These are phyloP conservation scores for Drosophila diplacantha DNA, from an alignment of 2,888 invertebrate species.

Conservation along the genomic window DNA sequence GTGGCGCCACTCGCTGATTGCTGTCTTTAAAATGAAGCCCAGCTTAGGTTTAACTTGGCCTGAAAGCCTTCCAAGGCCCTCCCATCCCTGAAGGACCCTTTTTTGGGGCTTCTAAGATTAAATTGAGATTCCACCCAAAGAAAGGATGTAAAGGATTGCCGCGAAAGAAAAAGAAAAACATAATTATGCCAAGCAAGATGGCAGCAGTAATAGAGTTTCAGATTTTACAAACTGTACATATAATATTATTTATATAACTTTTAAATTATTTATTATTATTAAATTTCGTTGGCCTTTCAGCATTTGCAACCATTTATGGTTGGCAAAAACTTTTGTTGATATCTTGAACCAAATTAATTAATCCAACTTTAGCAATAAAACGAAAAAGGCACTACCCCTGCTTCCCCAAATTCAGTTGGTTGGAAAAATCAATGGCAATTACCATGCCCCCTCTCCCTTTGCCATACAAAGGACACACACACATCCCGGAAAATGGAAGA, in stretches of 20 bases:
- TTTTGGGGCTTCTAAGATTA: constrained; percentile 1
- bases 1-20: background rate
- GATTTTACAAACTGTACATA: background rate
- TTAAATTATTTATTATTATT: background rate
- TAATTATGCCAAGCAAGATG: background rate
- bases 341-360: constrained; percentile 7
- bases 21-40: constrained; percentile 28
- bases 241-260: background rate
- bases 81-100: background rate
- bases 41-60: background rate
- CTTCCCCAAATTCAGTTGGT: background rate
- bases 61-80: background rate
- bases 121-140: background rate
- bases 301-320: background rate
- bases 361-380: constrained; percentile 13
- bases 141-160: background rate
- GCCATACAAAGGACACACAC: background rate
- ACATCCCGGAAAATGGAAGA: background rate
- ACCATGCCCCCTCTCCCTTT: background rate
- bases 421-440: constrained; percentile 31
- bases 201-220: too few relatives aligned
- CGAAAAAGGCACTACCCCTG: background rate
- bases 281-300: background rate
- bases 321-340: background rate
- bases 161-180: background rate